phyloP scores from a whole-genome alignment of 1,140 invertebrate genomes.

The Meloidogyne exigua region DNA sequence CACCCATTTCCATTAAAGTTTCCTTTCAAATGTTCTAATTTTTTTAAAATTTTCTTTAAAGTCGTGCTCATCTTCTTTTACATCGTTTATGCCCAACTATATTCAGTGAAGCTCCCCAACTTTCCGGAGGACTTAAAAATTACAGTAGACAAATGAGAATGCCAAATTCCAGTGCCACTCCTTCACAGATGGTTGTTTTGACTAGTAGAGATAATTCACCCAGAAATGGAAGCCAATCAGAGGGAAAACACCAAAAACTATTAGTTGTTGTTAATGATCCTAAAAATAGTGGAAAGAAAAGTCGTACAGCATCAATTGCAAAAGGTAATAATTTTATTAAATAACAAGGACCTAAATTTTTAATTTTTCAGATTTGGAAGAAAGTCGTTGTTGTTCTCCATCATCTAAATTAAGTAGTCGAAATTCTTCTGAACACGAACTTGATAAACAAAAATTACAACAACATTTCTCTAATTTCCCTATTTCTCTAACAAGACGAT shows the following conservation, averaged over 20 bases:
- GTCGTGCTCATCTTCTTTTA: constrained; percentile 18
- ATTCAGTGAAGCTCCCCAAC: constrained; percentile 6
- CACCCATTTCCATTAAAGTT: no score
- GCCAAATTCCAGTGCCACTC: constrained; percentile 24
- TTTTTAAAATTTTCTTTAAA: constrained; percentile 9
- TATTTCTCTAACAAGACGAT: not conserved
- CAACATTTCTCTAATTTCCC: not conserved
- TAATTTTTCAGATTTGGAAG: not conserved
- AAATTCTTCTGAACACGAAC: not conserved
- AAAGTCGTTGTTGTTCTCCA: not conserved
- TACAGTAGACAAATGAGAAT: not conserved
- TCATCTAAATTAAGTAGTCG: not conserved
- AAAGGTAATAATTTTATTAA: not conserved
- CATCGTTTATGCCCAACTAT: constrained; percentile 11
- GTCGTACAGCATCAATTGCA: not conserved
- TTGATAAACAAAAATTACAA: not conserved
- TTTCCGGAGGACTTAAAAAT: constrained; percentile 1
- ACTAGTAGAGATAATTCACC: constrained; percentile 29
- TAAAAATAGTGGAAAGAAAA: constrained; percentile 3
- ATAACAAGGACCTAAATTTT: no score
- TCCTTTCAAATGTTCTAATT: not conserved
- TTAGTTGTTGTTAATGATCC: not conserved
- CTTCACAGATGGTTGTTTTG: constrained; percentile 25
- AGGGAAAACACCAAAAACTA: constrained; percentile 13
- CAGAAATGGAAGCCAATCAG: constrained; percentile 21